These are phyloP conservation scores for Barbus barbus DNA, from an alignment of 2,113 vertebrate genomes.

Conservation along the genomic window DNA sequence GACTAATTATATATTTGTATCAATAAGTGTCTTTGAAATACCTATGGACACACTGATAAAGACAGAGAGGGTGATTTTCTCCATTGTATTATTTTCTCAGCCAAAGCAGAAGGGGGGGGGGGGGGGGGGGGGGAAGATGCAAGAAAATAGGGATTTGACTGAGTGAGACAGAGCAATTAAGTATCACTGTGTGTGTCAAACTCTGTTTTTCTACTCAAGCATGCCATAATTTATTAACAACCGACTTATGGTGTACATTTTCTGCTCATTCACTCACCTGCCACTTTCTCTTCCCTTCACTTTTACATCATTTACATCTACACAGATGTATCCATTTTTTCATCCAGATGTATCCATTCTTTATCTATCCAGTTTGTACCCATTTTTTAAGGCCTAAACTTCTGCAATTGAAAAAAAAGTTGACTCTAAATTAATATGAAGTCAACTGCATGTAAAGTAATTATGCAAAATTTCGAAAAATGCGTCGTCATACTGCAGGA, in stretches of 20 bases:
- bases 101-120: neutral
- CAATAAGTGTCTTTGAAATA: constrained; percentile 14
- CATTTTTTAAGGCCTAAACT: neutral
- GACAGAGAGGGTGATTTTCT: neutral
- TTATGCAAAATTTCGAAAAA: neutral
- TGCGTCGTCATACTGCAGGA: neutral
- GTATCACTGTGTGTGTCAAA: constrained; percentile 27
- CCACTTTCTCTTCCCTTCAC: neutral
- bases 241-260: constrained; percentile 51
- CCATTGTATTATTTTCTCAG: neutral
- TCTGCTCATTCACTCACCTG: constrained; percentile 54
- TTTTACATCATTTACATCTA: neutral
- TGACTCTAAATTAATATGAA: neutral
- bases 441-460: neutral
- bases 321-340: too few relatives aligned
- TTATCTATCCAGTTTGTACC: neutral
- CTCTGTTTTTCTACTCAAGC: constrained; percentile 32
- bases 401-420: neutral
- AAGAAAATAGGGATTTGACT: neutral
- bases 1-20: neutral
- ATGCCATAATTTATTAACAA: constrained; percentile 45
- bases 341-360: too few relatives aligned
- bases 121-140: too few relatives aligned
- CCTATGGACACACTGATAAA: neutral
- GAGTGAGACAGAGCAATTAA: neutral